phyloP scores from a whole-genome alignment of 2,888 invertebrate species.

The Pelosia muscerda region DNA sequence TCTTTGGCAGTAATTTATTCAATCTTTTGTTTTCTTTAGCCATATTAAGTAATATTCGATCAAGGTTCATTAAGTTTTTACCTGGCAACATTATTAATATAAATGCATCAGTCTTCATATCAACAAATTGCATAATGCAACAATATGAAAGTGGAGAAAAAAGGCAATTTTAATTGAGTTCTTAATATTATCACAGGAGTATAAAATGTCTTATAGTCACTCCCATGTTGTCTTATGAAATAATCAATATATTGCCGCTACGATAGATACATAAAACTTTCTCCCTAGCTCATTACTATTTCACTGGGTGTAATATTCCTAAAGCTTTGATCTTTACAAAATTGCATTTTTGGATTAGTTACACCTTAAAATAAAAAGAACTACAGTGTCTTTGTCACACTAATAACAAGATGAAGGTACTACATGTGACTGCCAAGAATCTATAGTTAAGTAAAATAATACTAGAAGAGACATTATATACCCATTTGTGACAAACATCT shows the following conservation, averaged over 20 bases:
- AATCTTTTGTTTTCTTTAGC: constrained; percentile 10
- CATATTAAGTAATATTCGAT: constrained; percentile 24
- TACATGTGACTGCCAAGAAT: constrained; percentile 43
- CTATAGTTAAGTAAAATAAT: constrained; percentile 49
- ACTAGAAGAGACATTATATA: constrained; percentile 39
- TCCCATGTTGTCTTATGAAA: background rate
- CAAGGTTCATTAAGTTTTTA: constrained; percentile 17
- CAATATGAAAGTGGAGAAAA: constrained; percentile 36
- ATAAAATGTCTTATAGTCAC: background rate
- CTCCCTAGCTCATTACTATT: constrained; percentile 49
- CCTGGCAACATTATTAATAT: constrained; percentile 48
- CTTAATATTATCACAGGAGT: constrained; percentile 1
- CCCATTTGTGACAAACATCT: constrained; percentile 46
- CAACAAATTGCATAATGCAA: constrained; percentile 44
- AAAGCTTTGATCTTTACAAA: constrained; percentile 33
- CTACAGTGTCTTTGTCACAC: constrained; percentile 43
- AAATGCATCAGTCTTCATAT: constrained; percentile 79
- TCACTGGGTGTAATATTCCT: constrained; percentile 51
- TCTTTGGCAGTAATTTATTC: constrained; percentile 45
- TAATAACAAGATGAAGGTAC: constrained; percentile 35
- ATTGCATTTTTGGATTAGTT: constrained; percentile 49
- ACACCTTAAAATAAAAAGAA: constrained; percentile 31
- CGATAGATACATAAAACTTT: constrained; percentile 41
- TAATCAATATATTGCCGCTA: constrained; percentile 23
- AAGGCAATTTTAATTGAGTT: constrained; percentile 1